phyloP scores from a whole-genome alignment of 2,888 invertebrate genomes.

The Cordilura impudica region DNA sequence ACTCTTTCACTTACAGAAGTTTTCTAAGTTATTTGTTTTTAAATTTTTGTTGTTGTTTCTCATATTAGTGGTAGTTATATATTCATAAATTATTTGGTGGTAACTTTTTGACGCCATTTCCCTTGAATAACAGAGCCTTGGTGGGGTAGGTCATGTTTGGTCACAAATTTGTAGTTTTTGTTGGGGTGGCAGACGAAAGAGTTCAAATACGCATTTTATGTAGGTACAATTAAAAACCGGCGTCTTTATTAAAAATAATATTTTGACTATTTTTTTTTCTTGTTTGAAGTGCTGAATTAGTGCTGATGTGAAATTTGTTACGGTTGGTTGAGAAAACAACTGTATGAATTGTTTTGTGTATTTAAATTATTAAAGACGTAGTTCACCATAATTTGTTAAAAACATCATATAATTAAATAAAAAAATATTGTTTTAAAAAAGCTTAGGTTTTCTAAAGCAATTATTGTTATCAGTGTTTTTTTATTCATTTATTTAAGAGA shows the following conservation, averaged over 20 bases:
- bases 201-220: neutral
- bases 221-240: neutral
- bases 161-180: neutral
- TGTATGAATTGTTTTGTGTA: too few relatives aligned
- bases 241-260: neutral
- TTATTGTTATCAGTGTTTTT: neutral
- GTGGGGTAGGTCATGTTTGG: constrained; percentile 30
- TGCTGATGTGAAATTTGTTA: too few relatives aligned
- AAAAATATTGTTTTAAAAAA: neutral
- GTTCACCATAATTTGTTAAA: neutral
- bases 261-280: neutral
- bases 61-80: constrained; percentile 15
- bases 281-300: too few relatives aligned
- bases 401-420: neutral
- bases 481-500: neutral
- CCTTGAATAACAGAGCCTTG: neutral
- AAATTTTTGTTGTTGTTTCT: neutral
- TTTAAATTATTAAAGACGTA: too few relatives aligned
- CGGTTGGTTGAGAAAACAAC: too few relatives aligned
- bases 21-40: neutral
- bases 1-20: neutral
- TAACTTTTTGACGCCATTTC: constrained; percentile 29
- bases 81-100: constrained; percentile 30
- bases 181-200: neutral
- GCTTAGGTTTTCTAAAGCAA: neutral